These are phyloP conservation scores for Eupsilia transversa DNA, from an alignment of 2,888 invertebrate species.

Conservation along the genomic window DNA sequence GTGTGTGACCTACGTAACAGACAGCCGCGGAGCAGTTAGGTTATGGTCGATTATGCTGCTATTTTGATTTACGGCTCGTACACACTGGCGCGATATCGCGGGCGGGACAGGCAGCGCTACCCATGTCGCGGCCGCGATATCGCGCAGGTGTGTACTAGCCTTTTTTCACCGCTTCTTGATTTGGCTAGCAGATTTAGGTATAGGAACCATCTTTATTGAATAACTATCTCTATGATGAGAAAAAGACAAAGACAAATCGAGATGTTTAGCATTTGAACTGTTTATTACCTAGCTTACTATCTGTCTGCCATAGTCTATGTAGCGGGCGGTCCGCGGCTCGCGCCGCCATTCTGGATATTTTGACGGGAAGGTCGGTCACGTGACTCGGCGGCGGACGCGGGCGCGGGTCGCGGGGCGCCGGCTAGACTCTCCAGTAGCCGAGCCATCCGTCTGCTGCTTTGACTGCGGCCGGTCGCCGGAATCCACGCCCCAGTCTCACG, in stretches of 20 bases:
- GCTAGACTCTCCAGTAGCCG: constrained; percentile 92
- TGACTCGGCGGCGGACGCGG: constrained; percentile 90
- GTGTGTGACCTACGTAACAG: not conserved
- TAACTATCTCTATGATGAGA: not conserved
- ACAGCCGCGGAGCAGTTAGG: not conserved
- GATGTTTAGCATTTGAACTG: not conserved
- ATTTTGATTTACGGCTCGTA: not conserved
- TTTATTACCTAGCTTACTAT: constrained; percentile 34
- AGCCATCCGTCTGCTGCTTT: constrained; percentile 90
- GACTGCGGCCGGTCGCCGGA: constrained; percentile 88
- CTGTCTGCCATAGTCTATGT: constrained; percentile 73
- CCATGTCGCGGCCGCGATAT: too few relatives aligned
- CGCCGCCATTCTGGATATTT: constrained; percentile 93
- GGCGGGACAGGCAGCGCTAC: too few relatives aligned
- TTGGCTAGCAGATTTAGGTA: not conserved
- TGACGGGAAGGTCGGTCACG: constrained; percentile 96
- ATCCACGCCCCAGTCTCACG: constrained; percentile 86
- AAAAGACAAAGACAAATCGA: too few relatives aligned
- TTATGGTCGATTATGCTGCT: too few relatives aligned
- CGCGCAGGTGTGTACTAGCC: too few relatives aligned
- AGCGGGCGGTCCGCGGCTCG: constrained; percentile 81
- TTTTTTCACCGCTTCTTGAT: not conserved
- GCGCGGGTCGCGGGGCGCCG: constrained; percentile 86
- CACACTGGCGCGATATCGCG: too few relatives aligned
- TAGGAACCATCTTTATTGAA: not conserved